Percentiles rank a stretch among this genome's conserved stretches.
Conservation (phyloP, 2,888 invertebrate genomes). For the Metalampra italica region DNA sequence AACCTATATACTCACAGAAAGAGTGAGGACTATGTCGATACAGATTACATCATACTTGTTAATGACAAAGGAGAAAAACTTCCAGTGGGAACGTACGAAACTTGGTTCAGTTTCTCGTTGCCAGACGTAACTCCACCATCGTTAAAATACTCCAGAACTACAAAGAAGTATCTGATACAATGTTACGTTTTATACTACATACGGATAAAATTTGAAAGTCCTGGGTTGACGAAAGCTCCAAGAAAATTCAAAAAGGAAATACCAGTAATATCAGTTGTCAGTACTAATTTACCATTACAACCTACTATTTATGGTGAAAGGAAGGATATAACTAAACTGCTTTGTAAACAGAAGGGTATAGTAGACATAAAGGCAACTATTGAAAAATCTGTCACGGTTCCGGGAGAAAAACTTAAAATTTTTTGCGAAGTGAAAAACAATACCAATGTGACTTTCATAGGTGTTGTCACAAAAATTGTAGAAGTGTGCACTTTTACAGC, state of each 20-base stretch:
- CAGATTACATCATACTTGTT: slow-evolving; percentile 11
- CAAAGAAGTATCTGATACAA: slow-evolving; percentile 4
- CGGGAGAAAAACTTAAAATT: slow-evolving; percentile 13
- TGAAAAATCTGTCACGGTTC: slow-evolving; percentile 11
- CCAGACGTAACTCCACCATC: slow-evolving; percentile 15
- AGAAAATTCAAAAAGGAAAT: slow-evolving; percentile 12
- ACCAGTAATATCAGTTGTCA: slow-evolving; percentile 7
- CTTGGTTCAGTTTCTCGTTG: slow-evolving; percentile 15
- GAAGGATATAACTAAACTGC: slow-evolving; percentile 10
- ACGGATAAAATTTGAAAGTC: slow-evolving; percentile 12
- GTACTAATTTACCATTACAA: slow-evolving; percentile 9
- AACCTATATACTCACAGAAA: slow-evolving; percentile 8
- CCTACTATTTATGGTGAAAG: slow-evolving; percentile 15
- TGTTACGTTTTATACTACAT: slow-evolving; percentile 16
- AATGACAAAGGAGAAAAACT: slow-evolving; percentile 9
- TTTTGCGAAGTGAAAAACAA: slow-evolving; percentile 15
- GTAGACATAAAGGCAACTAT: slow-evolving; percentile 14
- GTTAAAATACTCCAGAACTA: slow-evolving; percentile 6
- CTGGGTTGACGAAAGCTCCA: slow-evolving; percentile 4
- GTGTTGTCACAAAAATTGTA: slow-evolving; percentile 11
- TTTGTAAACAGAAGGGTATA: slow-evolving; percentile 9
- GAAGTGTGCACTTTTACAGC: slow-evolving; percentile 11
- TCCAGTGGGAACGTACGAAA: slow-evolving; percentile 12
- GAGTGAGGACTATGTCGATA: slow-evolving; percentile 10
- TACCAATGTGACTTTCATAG: slow-evolving; percentile 14